A percentile compares a stretch with the other conserved stretches of the same genome.
These are phyloP conservation scores for Mechanitis mazaeus DNA, from an alignment of 2,888 invertebrate genomes.

Conservation along the genomic window DNA sequence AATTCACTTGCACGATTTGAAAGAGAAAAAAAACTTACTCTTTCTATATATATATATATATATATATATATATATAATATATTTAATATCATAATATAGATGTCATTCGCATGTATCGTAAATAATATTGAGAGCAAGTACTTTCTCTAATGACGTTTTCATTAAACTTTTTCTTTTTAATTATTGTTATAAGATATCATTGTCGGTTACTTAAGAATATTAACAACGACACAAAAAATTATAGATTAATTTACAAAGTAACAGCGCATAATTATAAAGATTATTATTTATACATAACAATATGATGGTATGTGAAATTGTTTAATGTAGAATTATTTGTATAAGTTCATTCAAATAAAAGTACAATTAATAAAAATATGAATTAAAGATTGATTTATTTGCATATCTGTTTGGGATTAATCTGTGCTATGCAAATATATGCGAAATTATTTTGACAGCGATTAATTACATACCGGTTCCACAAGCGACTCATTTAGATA, in stretches of 20 bases:
- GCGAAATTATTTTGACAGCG: slow-evolving; percentile 22
- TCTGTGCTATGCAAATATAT: slow-evolving; percentile 20
- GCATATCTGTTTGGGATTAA: slow-evolving; percentile 5
- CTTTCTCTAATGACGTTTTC: slow-evolving; percentile 37
- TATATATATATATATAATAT: no score
- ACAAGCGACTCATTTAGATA: slow-evolving; percentile 12
- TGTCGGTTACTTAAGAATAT: no score
- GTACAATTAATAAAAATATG: neutral
- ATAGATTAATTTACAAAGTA: slow-evolving; percentile 14
- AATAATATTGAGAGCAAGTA: slow-evolving; percentile 8
- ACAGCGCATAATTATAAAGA: neutral
- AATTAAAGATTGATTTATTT: neutral
- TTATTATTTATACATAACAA: no score
- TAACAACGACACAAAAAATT: neutral
- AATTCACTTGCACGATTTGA: no score
- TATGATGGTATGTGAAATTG: no score
- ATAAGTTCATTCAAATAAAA: neutral
- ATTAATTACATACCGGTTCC: slow-evolving; percentile 27
- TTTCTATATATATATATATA: no score
- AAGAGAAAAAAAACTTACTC: no score
- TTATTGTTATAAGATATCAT: neutral
- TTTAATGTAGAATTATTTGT: neutral
- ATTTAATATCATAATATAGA: no score
- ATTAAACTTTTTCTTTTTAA: slow-evolving; percentile 38
- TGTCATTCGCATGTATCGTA: no score